Evolutionary conservation across 2,113 vertebrate species (phyloP).

Genomic region (Ochotona curzoniae): DNA sequence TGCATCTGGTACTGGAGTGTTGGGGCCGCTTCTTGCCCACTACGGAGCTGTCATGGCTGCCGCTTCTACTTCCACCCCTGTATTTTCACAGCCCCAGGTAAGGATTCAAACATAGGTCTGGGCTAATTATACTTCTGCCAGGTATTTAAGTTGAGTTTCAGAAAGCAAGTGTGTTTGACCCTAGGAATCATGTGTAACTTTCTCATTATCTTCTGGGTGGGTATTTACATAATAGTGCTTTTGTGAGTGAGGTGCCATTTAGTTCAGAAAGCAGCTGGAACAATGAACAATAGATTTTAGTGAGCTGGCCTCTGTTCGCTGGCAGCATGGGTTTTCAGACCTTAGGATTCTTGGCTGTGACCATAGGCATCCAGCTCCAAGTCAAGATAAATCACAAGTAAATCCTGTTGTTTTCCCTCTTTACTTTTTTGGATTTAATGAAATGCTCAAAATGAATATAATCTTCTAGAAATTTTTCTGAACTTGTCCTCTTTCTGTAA

Average conservation of each 20-base stretch:
- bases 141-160: background rate
- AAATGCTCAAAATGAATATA: background rate
- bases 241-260: background rate
- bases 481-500: background rate
- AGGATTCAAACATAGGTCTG: background rate
- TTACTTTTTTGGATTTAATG: background rate
- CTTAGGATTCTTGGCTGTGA: background rate
- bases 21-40: conserved; percentile 19
- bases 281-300: conserved; percentile 28
- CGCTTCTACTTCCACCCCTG: conserved; percentile 72
- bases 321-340: background rate
- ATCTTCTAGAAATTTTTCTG: background rate
- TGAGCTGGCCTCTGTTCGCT: background rate
- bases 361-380: background rate
- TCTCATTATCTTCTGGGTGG: background rate
- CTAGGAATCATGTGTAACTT: background rate
- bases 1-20: background rate
- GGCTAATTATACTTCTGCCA: background rate
- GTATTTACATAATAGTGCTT: background rate
- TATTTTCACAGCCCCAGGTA: conserved; percentile 86
- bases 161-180: background rate
- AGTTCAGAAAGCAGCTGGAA: conserved; percentile 33
- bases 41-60: conserved; percentile 79
- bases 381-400: background rate
- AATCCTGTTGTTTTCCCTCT: background rate